Conservation (phyloP, 2,888 invertebrate genomes). For the Pseudococcus jackbeardsleyi region DNA sequence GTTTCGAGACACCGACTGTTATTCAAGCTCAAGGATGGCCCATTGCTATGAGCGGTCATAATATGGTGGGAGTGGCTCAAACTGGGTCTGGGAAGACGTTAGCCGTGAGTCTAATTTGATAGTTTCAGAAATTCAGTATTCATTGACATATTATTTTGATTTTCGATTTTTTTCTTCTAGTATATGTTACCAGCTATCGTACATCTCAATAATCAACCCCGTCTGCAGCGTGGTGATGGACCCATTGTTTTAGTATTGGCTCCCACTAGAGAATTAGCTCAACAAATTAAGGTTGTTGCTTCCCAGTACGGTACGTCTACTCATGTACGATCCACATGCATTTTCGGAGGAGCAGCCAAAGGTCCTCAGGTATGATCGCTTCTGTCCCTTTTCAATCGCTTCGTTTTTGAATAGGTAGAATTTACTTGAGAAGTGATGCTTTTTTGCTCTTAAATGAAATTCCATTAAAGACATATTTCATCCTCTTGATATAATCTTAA, state of each 20-base stretch:
- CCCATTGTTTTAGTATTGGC: conserved; percentile 93
- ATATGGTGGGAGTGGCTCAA: conserved; percentile 96
- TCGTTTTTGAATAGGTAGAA: too few species aligned
- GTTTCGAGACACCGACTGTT: conserved; percentile 90
- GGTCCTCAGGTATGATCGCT: conserved; percentile 68
- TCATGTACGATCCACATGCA: conserved; percentile 73
- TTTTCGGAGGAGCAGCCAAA: conserved; percentile 77
- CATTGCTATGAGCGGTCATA: conserved; percentile 90
- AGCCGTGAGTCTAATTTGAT: conserved; percentile 72
- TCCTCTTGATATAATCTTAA: not conserved
- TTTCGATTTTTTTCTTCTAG: conserved; percentile 71
- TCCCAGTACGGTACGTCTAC: conserved; percentile 70
- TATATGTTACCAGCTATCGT: conserved; percentile 94
- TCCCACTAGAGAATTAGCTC: conserved; percentile 89
- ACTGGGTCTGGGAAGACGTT: conserved; percentile 94
- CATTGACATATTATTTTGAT: not conserved
- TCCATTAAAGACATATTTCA: not conserved
- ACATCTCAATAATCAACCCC: conserved; percentile 92
- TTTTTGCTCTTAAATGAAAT: too few species aligned
- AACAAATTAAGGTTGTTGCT: conserved; percentile 85
- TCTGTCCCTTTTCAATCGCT: not conserved
- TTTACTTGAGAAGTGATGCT: too few species aligned
- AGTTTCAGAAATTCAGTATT: not conserved
- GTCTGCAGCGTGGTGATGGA: conserved; percentile 89
- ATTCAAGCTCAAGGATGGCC: conserved; percentile 98